phyloP scores from a whole-genome alignment of 2,113 vertebrate genomes.

The Upupa epops region DNA sequence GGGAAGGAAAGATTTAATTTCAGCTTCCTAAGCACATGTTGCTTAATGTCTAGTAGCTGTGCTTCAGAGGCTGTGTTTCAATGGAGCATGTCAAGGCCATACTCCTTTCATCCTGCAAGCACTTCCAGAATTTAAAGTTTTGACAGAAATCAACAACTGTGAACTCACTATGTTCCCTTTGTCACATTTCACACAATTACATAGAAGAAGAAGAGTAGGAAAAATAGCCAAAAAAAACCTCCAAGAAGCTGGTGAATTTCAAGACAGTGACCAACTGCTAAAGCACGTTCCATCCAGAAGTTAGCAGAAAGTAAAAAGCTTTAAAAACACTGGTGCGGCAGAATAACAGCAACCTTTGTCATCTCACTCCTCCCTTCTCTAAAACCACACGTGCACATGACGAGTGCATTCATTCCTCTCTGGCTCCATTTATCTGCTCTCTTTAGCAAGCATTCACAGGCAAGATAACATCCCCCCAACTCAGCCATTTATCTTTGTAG shows the following conservation, averaged over 20 bases:
- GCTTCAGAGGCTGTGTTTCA: background rate
- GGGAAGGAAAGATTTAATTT: background rate
- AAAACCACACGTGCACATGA: rapidly evolving
- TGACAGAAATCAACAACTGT: background rate
- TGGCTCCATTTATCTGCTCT: background rate
- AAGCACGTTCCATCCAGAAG: background rate
- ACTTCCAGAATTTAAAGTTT: constrained; percentile 19
- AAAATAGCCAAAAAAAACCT: background rate
- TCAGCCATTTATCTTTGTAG: background rate
- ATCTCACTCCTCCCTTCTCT: background rate
- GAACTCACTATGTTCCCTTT: background rate
- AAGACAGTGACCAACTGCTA: background rate
- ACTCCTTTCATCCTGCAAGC: constrained; percentile 8
- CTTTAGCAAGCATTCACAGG: background rate
- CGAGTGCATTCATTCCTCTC: rapidly evolving
- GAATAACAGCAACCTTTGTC: background rate
- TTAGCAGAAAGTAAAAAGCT: background rate
- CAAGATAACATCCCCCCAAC: background rate
- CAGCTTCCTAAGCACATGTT: constrained; percentile 20
- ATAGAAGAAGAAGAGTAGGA: background rate
- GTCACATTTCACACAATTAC: background rate
- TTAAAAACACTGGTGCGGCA: background rate
- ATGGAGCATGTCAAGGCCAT: background rate
- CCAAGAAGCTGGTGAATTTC: background rate
- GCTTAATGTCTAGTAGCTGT: background rate